Base-by-base conservation (phyloP, 2,113 vertebrate species). In the Acinonyx jubatus region DNA sequence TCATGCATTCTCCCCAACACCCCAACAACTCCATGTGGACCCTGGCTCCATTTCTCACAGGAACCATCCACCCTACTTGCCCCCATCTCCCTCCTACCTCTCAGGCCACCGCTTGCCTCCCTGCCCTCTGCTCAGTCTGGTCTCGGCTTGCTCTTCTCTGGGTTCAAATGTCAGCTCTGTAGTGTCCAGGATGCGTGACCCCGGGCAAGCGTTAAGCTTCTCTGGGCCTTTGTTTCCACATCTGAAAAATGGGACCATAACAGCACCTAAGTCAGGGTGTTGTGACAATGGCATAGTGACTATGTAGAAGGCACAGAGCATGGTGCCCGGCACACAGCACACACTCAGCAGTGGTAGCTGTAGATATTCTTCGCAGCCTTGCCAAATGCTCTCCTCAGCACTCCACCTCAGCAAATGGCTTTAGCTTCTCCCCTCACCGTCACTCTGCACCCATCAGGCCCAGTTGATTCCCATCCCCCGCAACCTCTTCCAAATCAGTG, bases 191-290 rank as follows among this genome's bases (percentile, higher is more conserved):
- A 50, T 92, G 36, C 82, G 63, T 45, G 55, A 63, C n/a, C 25
- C 50, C 11, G 0, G 38, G 29, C 66, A 79, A 88, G 73, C 68
- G 13, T 13, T 71, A 31, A 63, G 79, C 45, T 94, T 95, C 83
- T 94, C 92, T 61, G 73, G 48, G 55, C 27, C 90, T 94, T 74
- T 57, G 41, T 33, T 66, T 94, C 74, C 57, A 12, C 68, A 61
- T 91, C 97, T 97, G 80, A 80, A 76, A 73, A 92, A 93, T 1
- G 9, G 38, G 65, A 80, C 63, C 65, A 14, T 7, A 61, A 66
- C 7, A 73, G 86, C 31, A 29, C 50, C 71, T 31, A 19, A 21
- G 41, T 92, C 91, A 86, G 38, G 71, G 57, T 11, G 10, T 7
- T 11, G 31, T 48, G 63, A 71, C 3, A 1, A 33, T 12, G 45